phyloP scores from a whole-genome alignment of 2,113 vertebrate species.

The Leucosticte australis region DNA sequence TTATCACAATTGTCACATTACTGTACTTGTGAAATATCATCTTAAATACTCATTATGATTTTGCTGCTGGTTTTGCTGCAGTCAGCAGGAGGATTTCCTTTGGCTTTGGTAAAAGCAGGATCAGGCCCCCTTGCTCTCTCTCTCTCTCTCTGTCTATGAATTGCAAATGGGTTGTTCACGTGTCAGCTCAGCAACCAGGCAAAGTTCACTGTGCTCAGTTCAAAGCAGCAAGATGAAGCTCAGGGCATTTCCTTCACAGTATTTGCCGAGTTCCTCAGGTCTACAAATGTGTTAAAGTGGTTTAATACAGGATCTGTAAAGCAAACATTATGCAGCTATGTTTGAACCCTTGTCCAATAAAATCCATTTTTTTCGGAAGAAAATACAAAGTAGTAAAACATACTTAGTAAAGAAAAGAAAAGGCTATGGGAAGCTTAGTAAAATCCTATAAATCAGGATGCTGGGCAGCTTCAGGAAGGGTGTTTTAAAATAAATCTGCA shows the following conservation, averaged over 20 bases:
- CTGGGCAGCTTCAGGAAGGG: neutral
- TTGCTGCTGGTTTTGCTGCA: conserved; percentile 43
- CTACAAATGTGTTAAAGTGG: conserved; percentile 44
- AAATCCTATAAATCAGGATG: conserved; percentile 47
- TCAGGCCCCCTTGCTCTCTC: neutral
- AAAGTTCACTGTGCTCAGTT: neutral
- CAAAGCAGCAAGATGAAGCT: conserved; percentile 10
- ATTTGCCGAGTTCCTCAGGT: conserved; percentile 28
- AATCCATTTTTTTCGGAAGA: neutral
- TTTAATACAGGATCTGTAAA: conserved; percentile 45
- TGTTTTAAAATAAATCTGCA: conserved; percentile 20
- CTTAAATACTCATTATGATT: neutral
- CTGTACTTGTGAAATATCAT: conserved; percentile 21
- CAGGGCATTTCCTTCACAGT: conserved; percentile 12
- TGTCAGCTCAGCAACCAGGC: conserved; percentile 36
- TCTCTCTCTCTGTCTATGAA: neutral
- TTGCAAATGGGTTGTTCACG: conserved; percentile 45
- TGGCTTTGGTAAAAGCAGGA: conserved; percentile 27
- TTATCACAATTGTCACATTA: conserved; percentile 27
- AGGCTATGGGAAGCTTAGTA: conserved; percentile 13
- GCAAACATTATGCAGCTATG: neutral
- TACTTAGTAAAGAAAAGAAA: conserved; percentile 41
- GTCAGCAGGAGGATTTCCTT: conserved; percentile 33
- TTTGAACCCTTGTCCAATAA: conserved; percentile 18
- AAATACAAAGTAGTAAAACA: conserved; percentile 40